phyloP scores from a whole-genome alignment of 2,113 vertebrate genomes.

The Merops nubicus region DNA sequence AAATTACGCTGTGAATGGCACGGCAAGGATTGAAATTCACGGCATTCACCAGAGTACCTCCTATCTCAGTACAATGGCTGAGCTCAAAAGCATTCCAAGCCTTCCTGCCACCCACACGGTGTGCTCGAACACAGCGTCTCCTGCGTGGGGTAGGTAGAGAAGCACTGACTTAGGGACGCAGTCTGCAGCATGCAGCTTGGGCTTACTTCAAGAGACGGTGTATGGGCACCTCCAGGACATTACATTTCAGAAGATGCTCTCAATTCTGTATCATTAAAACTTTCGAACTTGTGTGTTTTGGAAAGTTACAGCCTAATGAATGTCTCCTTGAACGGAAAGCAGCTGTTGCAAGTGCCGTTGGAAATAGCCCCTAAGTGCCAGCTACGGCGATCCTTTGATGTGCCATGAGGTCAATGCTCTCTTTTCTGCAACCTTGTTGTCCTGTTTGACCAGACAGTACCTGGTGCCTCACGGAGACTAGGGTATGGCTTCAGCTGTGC shows the following conservation, averaged over 20 bases:
- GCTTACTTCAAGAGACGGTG: not conserved
- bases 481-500: not conserved
- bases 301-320: not conserved
- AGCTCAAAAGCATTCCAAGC: not conserved
- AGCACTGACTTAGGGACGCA: not conserved
- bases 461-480: not conserved
- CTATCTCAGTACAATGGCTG: not conserved
- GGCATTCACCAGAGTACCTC: not conserved
- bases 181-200: not conserved
- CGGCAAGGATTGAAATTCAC: not conserved
- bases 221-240: not conserved
- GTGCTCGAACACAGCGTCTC: not conserved
- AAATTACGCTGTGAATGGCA: not conserved
- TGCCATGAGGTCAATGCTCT: not conserved
- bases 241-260: not conserved
- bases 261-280: not conserved
- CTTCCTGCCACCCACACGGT: not conserved
- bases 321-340: not conserved
- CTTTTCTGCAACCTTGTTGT: not conserved
- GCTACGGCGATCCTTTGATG: not conserved
- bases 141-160: not conserved
- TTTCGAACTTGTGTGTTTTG: not conserved
- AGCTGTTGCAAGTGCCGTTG: not conserved
- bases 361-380: not conserved
- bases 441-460: not conserved